Evolutionary conservation across 2,113 vertebrate genomes (phyloP).

Genomic region (Rhagologus leucostigma): DNA sequence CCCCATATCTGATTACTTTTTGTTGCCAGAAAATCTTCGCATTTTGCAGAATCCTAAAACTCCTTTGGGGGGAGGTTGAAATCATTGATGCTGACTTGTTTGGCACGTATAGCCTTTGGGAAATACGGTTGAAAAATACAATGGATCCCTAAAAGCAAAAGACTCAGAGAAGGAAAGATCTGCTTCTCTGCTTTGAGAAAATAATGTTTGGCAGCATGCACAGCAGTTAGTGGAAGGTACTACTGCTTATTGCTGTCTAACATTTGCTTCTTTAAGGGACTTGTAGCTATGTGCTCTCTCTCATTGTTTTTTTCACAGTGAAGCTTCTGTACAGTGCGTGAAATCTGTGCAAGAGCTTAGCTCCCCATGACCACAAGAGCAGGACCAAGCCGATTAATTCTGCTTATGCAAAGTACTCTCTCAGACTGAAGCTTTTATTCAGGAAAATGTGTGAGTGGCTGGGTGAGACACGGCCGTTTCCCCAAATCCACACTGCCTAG

Average conservation of each 20-base stretch:
- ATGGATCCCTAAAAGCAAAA: not conserved
- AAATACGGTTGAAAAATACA: not conserved
- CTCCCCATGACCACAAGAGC: not conserved
- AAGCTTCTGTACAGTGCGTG: not conserved
- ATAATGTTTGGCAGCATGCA: not conserved
- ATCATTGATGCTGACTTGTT: not conserved
- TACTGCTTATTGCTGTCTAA: not conserved
- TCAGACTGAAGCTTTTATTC: not conserved
- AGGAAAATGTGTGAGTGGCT: not conserved
- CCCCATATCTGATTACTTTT: not conserved
- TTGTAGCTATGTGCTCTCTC: not conserved
- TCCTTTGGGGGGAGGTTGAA: not conserved
- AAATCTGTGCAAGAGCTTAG: not conserved
- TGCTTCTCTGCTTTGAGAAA: not conserved
- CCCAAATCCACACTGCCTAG: not conserved
- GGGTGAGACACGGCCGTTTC: not conserved
- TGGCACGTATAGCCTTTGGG: not conserved
- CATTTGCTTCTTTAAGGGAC: not conserved
- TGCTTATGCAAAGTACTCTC: not conserved
- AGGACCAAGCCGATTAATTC: constrained; percentile 3
- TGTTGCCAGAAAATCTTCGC: not conserved
- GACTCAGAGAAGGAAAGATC: not conserved
- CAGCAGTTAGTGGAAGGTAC: not conserved
- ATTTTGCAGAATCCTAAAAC: constrained; percentile 1
- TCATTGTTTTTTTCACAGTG: not conserved